Conservation (phyloP, 2,113 vertebrate species). For the Scalopus aquaticus region DNA sequence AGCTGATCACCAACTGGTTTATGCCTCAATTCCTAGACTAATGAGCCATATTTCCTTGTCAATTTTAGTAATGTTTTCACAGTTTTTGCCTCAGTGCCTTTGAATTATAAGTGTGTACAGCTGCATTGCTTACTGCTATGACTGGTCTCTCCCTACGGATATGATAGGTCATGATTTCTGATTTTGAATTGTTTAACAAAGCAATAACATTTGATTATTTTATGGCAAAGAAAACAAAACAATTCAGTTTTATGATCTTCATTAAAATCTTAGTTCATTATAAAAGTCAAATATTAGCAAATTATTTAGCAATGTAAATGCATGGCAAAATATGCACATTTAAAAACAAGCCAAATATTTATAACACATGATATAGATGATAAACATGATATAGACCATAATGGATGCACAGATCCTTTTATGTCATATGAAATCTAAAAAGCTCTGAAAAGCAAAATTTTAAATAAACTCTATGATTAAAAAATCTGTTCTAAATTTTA, state of each 20-base stretch:
- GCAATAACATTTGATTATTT: conserved; percentile 65
- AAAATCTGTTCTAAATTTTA: conserved; percentile 21
- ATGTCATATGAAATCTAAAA: neutral
- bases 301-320: conserved; percentile 62
- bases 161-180: conserved; percentile 73
- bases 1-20: conserved; percentile 81
- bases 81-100: conserved; percentile 83
- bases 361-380: neutral
- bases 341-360: conserved; percentile 52
- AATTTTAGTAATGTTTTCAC: conserved; percentile 84
- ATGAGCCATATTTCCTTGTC: conserved; percentile 83
- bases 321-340: conserved; percentile 56
- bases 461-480: neutral
- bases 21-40: conserved; percentile 82
- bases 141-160: conserved; percentile 74
- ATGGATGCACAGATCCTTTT: neutral
- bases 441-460: neutral
- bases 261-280: neutral
- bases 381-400: neutral
- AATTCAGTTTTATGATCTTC: conserved; percentile 42
- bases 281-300: conserved; percentile 43
- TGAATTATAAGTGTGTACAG: conserved; percentile 81
- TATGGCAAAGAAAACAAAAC: conserved; percentile 43
- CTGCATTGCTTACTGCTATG: conserved; percentile 70
- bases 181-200: conserved; percentile 80